phyloP scores from a whole-genome alignment of 2,113 vertebrate species.

The Phyllostomus discolor region DNA sequence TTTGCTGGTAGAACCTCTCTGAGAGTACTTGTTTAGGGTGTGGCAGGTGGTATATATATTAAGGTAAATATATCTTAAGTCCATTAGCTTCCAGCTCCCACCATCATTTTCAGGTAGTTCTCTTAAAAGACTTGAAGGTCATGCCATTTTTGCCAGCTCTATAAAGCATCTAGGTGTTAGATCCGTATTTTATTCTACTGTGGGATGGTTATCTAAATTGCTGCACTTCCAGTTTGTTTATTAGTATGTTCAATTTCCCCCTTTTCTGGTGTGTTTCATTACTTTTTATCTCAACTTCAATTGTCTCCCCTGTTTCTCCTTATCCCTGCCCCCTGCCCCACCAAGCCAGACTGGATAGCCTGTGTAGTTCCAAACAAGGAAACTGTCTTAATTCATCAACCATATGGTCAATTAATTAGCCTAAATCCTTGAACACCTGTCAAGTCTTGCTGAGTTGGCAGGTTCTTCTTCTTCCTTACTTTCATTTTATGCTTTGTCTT shows the following conservation, averaged over 20 bases:
- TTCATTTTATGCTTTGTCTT: slow-evolving; percentile 38
- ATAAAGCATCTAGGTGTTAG: not conserved
- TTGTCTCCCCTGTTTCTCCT: not conserved
- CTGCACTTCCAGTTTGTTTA: not conserved
- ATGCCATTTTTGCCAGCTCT: not conserved
- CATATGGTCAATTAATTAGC: slow-evolving; percentile 49
- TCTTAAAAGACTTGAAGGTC: slow-evolving; percentile 35
- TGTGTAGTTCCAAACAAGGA: not conserved
- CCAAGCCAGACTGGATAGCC: not conserved
- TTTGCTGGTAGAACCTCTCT: not conserved
- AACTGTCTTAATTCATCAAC: slow-evolving; percentile 39
- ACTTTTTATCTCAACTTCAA: slow-evolving; percentile 27
- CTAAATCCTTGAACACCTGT: slow-evolving; percentile 48
- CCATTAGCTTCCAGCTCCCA: not conserved
- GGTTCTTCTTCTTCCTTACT: not conserved
- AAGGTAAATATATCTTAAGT: not conserved
- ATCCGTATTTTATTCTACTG: not conserved
- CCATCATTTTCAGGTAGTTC: slow-evolving; percentile 26
- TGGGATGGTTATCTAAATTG: not conserved
- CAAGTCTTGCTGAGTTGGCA: slow-evolving; percentile 36
- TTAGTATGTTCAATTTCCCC: not conserved
- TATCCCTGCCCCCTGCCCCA: not conserved
- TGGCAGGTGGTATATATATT: not conserved
- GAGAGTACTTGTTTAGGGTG: slow-evolving; percentile 3
- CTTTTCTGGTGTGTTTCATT: not conserved